Evolutionary conservation across 2,797 vertebrate genomes (phyloP).

Genomic region (Nothura maculosa): DNA sequence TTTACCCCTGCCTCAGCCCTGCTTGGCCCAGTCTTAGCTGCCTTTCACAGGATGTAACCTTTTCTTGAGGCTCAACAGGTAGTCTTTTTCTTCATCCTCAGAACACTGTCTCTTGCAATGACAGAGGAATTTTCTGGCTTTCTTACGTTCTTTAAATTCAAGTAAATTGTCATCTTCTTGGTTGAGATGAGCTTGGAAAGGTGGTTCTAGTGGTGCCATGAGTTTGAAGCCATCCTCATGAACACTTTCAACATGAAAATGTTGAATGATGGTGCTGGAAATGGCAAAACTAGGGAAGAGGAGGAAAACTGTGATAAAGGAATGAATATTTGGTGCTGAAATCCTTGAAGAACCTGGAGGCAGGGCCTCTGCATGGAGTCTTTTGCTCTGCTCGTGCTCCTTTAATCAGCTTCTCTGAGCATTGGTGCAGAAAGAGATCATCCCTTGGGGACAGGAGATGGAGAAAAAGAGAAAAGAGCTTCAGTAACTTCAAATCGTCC

Average conservation of each 20-base stretch:
- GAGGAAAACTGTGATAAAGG: background rate
- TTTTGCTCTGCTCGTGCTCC: background rate
- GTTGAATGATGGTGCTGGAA: background rate
- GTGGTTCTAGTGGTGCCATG: background rate
- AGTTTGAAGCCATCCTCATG: background rate
- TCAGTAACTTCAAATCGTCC: background rate
- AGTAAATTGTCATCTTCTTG: background rate
- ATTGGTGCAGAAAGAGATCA: fast-evolving
- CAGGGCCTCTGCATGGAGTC: fast-evolving
- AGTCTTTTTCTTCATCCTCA: background rate
- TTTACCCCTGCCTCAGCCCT: background rate
- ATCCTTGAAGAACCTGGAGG: background rate
- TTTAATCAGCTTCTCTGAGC: background rate
- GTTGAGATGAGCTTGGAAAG: background rate
- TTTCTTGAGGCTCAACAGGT: background rate
- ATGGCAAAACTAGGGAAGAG: background rate
- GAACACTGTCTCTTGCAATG: background rate
- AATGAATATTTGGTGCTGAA: background rate
- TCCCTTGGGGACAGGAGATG: background rate
- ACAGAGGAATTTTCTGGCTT: background rate
- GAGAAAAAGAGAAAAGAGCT: background rate
- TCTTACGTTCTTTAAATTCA: background rate
- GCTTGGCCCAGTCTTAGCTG: no score
- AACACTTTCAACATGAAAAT: background rate
- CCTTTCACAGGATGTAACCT: background rate